phyloP scores from a whole-genome alignment of 2,888 invertebrate genomes.

The Schrankia costaestrigalis region DNA sequence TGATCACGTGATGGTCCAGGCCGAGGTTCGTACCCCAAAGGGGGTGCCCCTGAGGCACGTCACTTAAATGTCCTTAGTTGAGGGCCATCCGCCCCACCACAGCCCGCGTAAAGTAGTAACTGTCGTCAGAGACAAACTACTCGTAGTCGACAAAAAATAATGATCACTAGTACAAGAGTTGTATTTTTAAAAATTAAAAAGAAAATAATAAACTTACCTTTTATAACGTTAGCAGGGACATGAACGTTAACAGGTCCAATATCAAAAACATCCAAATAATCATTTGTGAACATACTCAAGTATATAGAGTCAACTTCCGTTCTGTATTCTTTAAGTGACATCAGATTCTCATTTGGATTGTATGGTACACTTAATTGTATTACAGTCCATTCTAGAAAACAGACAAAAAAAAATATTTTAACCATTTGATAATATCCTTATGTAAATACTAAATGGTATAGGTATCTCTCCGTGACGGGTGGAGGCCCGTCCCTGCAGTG shows the following conservation, averaged over 20 bases:
- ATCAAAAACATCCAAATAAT: slow-evolving; percentile 44
- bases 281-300: slow-evolving; percentile 61
- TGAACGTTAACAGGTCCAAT: slow-evolving; percentile 58
- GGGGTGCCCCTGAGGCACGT: no score
- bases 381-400: slow-evolving; percentile 81
- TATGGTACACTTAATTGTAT: slow-evolving; percentile 79
- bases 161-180: no score
- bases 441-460: neutral
- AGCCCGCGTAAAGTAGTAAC: no score
- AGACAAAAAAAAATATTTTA: neutral
- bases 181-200: neutral
- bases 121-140: no score
- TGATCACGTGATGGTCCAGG: no score
- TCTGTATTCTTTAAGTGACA: slow-evolving; percentile 49
- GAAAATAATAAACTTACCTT: slow-evolving; percentile 44
- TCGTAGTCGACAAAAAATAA: no score
- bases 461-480: neutral
- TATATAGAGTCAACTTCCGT: slow-evolving; percentile 59
- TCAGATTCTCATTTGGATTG: slow-evolving; percentile 70
- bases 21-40: no score
- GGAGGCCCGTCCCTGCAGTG: neutral
- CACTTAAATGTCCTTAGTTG: no score
- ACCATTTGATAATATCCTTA: no score
- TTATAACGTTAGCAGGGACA: slow-evolving; percentile 61
- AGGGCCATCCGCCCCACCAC: no score